Conservation (phyloP, 2,113 vertebrate species). For the Colossoma macropomum region DNA sequence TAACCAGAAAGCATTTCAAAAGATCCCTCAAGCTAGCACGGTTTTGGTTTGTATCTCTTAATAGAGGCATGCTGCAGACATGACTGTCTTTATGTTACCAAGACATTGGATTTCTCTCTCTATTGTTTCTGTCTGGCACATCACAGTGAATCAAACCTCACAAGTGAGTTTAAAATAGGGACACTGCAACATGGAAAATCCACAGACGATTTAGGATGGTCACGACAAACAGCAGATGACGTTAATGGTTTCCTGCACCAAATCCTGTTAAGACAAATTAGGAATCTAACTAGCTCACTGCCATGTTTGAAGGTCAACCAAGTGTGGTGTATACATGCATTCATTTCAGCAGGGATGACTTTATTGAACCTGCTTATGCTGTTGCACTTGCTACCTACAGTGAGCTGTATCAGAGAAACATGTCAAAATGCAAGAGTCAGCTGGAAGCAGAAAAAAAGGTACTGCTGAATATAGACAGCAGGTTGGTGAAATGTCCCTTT, state of each 20-base stretch:
- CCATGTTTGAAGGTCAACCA: neutral
- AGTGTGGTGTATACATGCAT: neutral
- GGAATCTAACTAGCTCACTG: neutral
- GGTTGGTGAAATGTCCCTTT: no score
- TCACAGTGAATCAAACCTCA: neutral
- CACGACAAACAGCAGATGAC: neutral
- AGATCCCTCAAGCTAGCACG: neutral
- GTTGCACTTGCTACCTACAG: no score
- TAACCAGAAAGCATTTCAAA: neutral
- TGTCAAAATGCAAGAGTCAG: no score
- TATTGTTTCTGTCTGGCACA: neutral
- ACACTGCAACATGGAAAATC: neutral
- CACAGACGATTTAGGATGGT: neutral
- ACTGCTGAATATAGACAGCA: no score
- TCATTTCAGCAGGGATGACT: neutral
- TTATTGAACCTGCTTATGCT: no score
- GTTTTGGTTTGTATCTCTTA: no score
- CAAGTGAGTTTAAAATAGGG: neutral
- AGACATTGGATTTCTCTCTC: neutral
- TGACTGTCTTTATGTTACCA: no score
- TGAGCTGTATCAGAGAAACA: no score
- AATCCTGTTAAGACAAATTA: neutral
- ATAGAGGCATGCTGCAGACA: no score
- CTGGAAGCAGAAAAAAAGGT: no score
- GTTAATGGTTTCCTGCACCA: neutral